A percentile compares a stretch with the other conserved stretches of the same genome.
Conservation (phyloP, 1,140 invertebrate genomes). For the Drosophila busckii region DNA sequence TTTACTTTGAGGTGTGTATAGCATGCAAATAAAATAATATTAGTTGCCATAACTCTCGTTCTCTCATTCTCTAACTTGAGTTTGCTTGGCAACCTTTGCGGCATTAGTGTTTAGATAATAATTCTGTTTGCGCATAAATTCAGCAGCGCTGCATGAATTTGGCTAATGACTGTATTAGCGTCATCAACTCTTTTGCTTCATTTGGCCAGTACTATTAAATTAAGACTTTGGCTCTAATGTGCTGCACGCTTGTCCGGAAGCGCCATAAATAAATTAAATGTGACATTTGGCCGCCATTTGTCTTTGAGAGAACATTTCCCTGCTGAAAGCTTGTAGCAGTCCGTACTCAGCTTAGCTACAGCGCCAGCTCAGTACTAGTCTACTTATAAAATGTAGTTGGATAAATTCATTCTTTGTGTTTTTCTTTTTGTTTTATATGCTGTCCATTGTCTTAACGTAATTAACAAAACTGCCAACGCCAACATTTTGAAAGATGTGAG, state of each 20-base stretch:
- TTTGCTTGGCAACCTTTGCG: no score
- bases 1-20: no score
- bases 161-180: conserved; percentile 70
- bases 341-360: conserved; percentile 16
- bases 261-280: conserved; percentile 73
- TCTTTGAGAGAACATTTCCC: conserved; percentile 48
- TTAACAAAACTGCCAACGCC: conserved; percentile 48
- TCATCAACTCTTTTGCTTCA: conserved; percentile 63
- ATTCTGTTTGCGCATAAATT: no score
- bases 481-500: no score
- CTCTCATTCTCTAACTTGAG: no score
- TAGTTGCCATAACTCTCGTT: no score
- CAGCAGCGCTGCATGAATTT: conserved; percentile 57
- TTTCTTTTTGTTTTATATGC: conserved; percentile 46
- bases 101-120: no score
- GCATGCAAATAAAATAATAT: no score
- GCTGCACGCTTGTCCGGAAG: conserved; percentile 2
- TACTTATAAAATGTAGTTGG: conserved; percentile 55
- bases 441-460: conserved; percentile 53
- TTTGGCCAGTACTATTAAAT: conserved; percentile 72
- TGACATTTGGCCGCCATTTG: conserved; percentile 75
- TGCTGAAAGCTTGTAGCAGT: conserved; percentile 65
- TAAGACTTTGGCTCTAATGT: conserved; percentile 32
- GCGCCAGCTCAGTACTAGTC: no score
- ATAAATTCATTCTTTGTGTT: conserved; percentile 7